Evolutionary conservation across 1,140 invertebrate genomes (phyloP), one percentile per base, ranked within the genome.

Genomic region (Bradynema listronoti): DNA sequence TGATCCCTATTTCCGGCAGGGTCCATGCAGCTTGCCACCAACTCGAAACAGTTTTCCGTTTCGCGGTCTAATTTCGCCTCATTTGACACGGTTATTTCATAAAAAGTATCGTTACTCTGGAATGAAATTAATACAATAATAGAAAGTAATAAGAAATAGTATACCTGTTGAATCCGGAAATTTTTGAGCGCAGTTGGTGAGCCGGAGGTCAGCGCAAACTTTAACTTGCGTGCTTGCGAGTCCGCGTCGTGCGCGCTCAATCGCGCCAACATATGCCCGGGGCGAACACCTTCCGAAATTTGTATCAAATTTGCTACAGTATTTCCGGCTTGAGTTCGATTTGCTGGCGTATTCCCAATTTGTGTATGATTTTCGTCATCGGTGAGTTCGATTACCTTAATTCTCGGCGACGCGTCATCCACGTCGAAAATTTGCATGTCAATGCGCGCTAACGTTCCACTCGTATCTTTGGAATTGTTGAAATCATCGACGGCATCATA

Each of bases 21-120:
- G 45, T 66, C 65, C 16, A 22, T 50, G 36, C 71, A 71, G n/a
- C 22, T 9, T n/a, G 68, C 27, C 19, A 68, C 34, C 9, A 66
- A 14, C 14, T 16, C 22, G 25, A 52, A 42, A 25, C 36, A 27
- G 11, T 29, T n/a, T 39, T 43, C 25, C 16, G 30, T n/a, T 52
- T 66, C 65, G 32, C 58, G 19, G 42, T 66, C 65, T 19, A 66
- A 42, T 30, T 63, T 45, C 14, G 51, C 41, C 11, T 24, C 27
- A n/a, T 16, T 4, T 5, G 47, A 14, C 19, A 51, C 62, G 6
- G 1, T 34, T 19, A 63, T 16, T 39, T 11, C 19, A 39, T 39
- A 39, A 11, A 11, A 11, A 19, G 11, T 39, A 39, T 39, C 36
- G 11, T 39, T 39, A 9, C 30, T 22, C 6, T 56, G 1, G 16